Evolutionary conservation across 2,113 vertebrate species (phyloP).

Genomic region (Corythornis madagascariensis): DNA sequence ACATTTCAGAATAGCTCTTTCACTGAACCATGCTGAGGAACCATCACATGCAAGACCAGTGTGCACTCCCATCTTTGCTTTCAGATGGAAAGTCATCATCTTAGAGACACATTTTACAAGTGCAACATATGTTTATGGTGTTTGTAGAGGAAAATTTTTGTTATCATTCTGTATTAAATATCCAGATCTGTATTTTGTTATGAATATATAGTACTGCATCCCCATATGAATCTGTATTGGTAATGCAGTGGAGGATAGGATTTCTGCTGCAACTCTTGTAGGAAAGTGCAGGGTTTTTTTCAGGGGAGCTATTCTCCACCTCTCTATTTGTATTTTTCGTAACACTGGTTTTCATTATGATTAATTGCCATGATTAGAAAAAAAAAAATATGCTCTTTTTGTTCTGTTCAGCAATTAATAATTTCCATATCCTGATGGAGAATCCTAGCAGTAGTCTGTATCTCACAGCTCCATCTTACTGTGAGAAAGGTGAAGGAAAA

Average conservation of each 20-base stretch:
- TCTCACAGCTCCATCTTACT: not conserved
- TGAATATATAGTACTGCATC: not conserved
- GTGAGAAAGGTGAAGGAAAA: not conserved
- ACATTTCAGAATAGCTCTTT: not conserved
- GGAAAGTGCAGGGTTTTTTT: not conserved
- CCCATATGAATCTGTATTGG: fast-evolving
- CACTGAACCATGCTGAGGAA: not conserved
- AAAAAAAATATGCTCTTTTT: not conserved
- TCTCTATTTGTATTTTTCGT: not conserved
- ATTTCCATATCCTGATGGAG: not conserved
- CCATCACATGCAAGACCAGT: not conserved
- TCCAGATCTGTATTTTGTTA: not conserved
- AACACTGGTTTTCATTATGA: not conserved
- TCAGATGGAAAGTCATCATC: not conserved
- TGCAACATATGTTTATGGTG: not conserved
- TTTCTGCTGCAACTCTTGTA: not conserved
- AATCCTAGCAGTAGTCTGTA: not conserved
- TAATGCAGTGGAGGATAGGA: not conserved
- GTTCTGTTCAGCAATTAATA: not conserved
- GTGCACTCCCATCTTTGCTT: not conserved
- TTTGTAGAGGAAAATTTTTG: not conserved
- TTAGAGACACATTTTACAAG: not conserved
- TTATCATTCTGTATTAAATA: not conserved
- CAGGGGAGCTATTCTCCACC: not conserved
- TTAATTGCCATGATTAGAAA: not conserved